Percentiles rank a stretch among this genome's conserved stretches.
Evolutionary conservation across 2,888 invertebrate genomes (phyloP).

Genomic region (Anthrax anthrax): DNA sequence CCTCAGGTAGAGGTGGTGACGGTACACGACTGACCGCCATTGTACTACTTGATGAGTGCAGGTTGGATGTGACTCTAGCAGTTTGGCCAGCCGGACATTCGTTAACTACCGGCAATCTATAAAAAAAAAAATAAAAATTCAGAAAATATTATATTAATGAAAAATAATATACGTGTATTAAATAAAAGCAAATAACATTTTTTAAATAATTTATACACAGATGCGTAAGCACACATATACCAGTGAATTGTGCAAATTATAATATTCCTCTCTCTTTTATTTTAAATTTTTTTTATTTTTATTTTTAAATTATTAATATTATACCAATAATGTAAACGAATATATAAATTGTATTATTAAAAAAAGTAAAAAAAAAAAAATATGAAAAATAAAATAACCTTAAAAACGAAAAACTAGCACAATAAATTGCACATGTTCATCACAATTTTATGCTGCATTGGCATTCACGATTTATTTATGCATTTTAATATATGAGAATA

Average conservation of each 20-base stretch:
- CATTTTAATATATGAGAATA: not conserved
- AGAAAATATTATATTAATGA: not conserved
- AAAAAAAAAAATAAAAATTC: conserved; percentile 6
- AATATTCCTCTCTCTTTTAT: no score
- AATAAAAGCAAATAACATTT: no score
- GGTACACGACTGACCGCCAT: conserved; percentile 95
- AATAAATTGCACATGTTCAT: not conserved
- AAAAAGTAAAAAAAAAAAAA: no score
- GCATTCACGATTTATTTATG: not conserved
- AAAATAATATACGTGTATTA: no score
- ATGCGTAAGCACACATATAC: no score
- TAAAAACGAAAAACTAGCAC: not conserved
- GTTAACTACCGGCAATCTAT: conserved; percentile 61
- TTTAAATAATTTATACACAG: no score
- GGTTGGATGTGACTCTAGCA: conserved; percentile 75
- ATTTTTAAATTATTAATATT: no score
- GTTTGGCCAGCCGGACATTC: conserved; percentile 67
- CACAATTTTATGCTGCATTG: not conserved
- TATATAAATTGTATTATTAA: no score
- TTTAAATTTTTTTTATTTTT: no score
- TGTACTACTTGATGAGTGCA: conserved; percentile 69
- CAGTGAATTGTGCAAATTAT: no score
- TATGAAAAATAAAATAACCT: no score
- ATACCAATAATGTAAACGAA: no score
- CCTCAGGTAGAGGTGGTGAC: conserved; percentile 89